phyloP scores from a whole-genome alignment of 2,797 vertebrate species.

The Siniperca obscura region DNA sequence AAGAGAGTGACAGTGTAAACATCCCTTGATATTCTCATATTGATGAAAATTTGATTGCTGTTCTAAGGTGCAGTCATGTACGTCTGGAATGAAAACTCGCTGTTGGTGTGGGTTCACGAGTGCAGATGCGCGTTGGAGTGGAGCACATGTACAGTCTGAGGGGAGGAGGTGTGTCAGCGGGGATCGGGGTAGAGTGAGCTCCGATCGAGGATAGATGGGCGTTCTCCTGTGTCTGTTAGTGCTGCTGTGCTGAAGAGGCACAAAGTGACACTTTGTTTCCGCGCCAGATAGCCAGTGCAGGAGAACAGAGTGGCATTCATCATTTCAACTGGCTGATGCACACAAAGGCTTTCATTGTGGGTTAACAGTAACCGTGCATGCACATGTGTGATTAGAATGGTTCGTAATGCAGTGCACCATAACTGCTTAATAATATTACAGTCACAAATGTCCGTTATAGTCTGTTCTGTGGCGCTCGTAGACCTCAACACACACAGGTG shows the following conservation, averaged over 20 bases:
- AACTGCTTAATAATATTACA: constrained; percentile 32
- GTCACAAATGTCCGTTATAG: constrained; percentile 18
- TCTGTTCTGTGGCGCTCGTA: background rate
- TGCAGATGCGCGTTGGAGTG: constrained; percentile 35
- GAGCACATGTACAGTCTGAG: constrained; percentile 44
- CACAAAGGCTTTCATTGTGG: constrained; percentile 83
- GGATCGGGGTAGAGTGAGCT: constrained; percentile 37
- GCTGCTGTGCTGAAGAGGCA: constrained; percentile 79
- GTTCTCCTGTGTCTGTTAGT: constrained; percentile 75
- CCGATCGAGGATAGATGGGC: constrained; percentile 59
- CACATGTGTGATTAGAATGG: constrained; percentile 64
- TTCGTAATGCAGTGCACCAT: constrained; percentile 45
- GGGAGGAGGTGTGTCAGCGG: constrained; percentile 63
- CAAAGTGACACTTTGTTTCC: constrained; percentile 86
- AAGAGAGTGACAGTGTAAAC: constrained; percentile 9
- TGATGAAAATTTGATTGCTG: constrained; percentile 41
- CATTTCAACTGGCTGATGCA: constrained; percentile 66
- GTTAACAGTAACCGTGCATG: constrained; percentile 64
- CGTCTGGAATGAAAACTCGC: background rate
- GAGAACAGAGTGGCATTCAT: constrained; percentile 86
- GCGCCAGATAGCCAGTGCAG: constrained; percentile 73
- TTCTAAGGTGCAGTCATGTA: background rate
- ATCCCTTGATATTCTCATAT: constrained; percentile 21
- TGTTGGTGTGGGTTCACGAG: background rate
- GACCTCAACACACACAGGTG: constrained; percentile 6